Percentiles rank a stretch among this genome's conserved stretches.
phyloP scores from a whole-genome alignment of 2,888 invertebrate species.

The Galerucella nymphaeae region DNA sequence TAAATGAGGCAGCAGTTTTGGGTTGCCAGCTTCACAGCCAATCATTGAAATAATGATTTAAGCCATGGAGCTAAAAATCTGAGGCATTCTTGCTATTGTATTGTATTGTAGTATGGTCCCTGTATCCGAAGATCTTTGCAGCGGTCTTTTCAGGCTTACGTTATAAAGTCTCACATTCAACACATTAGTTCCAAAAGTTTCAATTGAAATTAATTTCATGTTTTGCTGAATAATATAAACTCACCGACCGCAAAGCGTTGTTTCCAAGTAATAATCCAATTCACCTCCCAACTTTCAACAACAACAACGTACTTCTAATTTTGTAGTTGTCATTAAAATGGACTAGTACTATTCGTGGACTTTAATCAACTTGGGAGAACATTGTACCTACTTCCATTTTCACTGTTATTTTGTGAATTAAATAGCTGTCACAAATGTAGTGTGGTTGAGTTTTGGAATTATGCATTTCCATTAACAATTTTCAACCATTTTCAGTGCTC shows the following conservation, averaged over 20 bases:
- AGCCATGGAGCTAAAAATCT: no score
- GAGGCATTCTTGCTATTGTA: no score
- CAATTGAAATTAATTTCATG: conserved; percentile 56
- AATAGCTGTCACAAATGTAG: no score
- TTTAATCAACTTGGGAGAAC: conserved; percentile 43
- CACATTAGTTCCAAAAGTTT: conserved; percentile 1
- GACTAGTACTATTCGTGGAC: conserved; percentile 36
- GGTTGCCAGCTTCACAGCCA: no score
- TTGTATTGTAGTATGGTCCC: no score
- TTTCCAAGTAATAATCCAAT: conserved; percentile 56
- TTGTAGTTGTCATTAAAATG: conserved; percentile 41
- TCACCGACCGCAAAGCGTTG: conserved; percentile 54
- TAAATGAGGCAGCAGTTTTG: no score
- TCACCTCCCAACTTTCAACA: conserved; percentile 45
- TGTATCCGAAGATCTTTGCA: no score
- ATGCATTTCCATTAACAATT: no score
- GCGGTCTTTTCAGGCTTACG: no score
- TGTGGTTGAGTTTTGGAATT: no score
- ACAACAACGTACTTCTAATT: conserved; percentile 33
- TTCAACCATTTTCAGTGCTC: no score
- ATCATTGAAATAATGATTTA: no score
- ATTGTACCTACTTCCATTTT: conserved; percentile 23
- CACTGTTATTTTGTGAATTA: not conserved
- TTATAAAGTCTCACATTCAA: not conserved
- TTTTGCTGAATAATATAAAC: conserved; percentile 54